Conservation (phyloP, 2,113 vertebrate genomes). For the Formicarius rufipectus region DNA sequence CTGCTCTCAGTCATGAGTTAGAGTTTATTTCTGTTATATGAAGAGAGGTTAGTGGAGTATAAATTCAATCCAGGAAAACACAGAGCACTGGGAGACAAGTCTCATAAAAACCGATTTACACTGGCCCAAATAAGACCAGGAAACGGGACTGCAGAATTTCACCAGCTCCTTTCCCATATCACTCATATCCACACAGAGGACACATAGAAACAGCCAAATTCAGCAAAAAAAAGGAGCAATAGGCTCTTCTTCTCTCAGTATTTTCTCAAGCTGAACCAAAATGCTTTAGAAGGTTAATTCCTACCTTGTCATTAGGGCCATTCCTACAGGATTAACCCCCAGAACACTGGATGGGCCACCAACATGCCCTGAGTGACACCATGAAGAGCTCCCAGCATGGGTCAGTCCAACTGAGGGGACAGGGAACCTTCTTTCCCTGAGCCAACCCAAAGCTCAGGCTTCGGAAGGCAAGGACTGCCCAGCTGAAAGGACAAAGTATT, state of each 20-base stretch:
- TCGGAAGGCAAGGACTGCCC: too few relatives aligned
- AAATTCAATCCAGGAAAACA: not conserved
- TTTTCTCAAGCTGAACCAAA: not conserved
- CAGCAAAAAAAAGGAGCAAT: not conserved
- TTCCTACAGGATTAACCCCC: not conserved
- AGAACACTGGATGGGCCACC: not conserved
- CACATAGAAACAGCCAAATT: not conserved
- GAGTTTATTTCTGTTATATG: not conserved
- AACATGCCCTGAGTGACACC: too few relatives aligned
- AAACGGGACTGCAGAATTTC: not conserved
- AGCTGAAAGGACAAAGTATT: too few relatives aligned
- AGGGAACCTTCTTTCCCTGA: too few relatives aligned
- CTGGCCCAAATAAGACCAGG: not conserved
- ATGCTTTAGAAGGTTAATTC: not conserved
- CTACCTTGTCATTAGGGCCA: too few relatives aligned
- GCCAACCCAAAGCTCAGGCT: too few relatives aligned
- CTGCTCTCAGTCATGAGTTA: not conserved
- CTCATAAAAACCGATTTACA: not conserved
- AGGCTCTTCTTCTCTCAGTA: not conserved
- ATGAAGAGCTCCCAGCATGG: too few relatives aligned
- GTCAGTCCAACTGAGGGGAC: too few relatives aligned
- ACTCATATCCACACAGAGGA: not conserved
- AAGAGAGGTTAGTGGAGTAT: not conserved
- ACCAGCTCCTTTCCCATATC: fast-evolving
- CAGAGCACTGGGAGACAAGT: not conserved